phyloP scores from a whole-genome alignment of 2,888 invertebrate genomes.

The Tenthredo scrophulariae region DNA sequence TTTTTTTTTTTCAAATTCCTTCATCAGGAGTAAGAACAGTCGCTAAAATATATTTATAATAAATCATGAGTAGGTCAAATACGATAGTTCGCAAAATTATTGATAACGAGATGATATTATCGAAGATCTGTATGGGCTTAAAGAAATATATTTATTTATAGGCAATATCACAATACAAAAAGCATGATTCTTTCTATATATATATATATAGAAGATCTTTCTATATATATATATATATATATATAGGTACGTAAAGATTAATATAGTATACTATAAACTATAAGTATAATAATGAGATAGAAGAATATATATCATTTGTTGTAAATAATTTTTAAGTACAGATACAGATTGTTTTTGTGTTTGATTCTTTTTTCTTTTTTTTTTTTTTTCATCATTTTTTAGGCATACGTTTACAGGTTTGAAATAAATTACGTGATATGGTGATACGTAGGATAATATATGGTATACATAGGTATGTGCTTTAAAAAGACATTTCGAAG shows the following conservation, averaged over 20 bases:
- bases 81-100: too few species aligned
- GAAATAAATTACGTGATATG: background rate
- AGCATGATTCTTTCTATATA: conserved; percentile 9
- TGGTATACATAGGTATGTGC: background rate
- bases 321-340: background rate
- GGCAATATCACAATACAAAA: conserved; percentile 37
- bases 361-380: background rate
- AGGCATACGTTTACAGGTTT: background rate
- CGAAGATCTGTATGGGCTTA: background rate
- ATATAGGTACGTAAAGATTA: background rate
- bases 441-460: background rate
- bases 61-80: too few species aligned
- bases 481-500: background rate
- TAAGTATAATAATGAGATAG: background rate
- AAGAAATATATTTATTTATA: conserved; percentile 43
- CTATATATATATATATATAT: background rate
- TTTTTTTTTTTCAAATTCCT: too few species aligned
- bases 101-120: too few species aligned
- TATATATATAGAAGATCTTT: too few species aligned
- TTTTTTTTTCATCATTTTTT: background rate
- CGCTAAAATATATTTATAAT: too few species aligned
- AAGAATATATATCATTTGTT: background rate
- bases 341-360: too few species aligned
- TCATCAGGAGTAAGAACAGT: too few species aligned
- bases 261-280: background rate